A percentile compares a stretch with the other conserved stretches of the same genome.
Evolutionary conservation across 2,797 vertebrate genomes (phyloP).

Genomic region (Etheostoma perlongum): DNA sequence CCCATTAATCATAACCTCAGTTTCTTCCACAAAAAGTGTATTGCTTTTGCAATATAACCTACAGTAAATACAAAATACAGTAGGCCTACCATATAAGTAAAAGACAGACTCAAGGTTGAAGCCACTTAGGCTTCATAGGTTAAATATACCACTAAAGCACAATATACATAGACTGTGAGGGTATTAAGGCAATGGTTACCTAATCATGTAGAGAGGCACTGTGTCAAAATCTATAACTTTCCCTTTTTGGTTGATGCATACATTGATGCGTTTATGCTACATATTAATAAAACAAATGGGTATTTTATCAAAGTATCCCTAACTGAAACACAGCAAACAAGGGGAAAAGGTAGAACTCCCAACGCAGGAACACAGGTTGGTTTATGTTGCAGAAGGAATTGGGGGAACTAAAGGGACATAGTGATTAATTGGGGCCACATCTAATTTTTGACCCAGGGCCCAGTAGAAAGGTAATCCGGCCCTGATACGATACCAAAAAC

Average conservation of each 20-base stretch:
- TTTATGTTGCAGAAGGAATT: neutral
- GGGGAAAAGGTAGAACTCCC: neutral
- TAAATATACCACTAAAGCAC: neutral
- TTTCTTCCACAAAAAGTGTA: neutral
- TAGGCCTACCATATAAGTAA: neutral
- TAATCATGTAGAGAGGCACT: neutral
- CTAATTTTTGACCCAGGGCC: neutral
- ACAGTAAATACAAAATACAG: neutral
- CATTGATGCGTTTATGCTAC: neutral
- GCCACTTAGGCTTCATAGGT: neutral
- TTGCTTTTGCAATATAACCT: neutral
- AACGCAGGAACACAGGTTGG: neutral
- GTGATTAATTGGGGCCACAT: neutral
- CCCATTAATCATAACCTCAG: neutral
- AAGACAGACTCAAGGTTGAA: neutral
- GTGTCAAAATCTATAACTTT: neutral
- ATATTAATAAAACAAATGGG: constrained; percentile 1
- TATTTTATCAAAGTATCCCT: neutral
- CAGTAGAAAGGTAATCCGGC: neutral
- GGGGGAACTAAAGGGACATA: neutral
- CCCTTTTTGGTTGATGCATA: neutral
- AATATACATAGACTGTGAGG: neutral
- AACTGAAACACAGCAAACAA: neutral
- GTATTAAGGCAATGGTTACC: neutral
- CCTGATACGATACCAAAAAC: constrained; percentile 1